Base-by-base conservation (phyloP, 2,113 vertebrate species). In the Nesogale talazaci region DNA sequence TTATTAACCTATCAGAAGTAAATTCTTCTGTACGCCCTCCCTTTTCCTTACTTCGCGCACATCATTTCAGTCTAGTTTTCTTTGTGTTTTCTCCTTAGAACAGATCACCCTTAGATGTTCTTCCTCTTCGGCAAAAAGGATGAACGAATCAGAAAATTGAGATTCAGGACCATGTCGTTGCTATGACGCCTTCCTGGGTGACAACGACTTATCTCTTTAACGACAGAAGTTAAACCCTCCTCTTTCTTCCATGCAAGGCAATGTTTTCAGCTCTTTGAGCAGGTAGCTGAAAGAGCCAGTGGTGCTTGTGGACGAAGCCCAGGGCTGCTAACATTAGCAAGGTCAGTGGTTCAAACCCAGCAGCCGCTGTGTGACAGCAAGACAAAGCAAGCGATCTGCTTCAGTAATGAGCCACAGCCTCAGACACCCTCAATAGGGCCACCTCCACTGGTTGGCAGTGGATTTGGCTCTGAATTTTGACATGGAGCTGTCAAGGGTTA, bases 81-180 rank as follows among this genome's bases (percentile, higher is more conserved):
- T 34, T 65, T 59, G 31, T 83, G 23, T 75, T 91, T 88, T 74
- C 23, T 79, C 19, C 85, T 56, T 61, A 75, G 91, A 88, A 86
- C 46, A 75, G 56, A 84, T 56, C n/a, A 59, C 61, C 16, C 59
- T 65, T 92, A 83, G 63, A 17, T 29, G 46, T 57, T 79, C 93
- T 89, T 92, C 81, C 46, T 86, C 23, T 59, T 69, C 38, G 1
- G 38, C 3, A 72, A 91, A 15, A 81, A 81, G 83, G 89, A 72
- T 4, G 65, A 57, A 61, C 56, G 36, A 22, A 79, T 38, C 42
- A 59, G 70, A 31, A 89, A 75, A 65, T 87, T 22, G 72, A 69
- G 29, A 23, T 31, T 5, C 8, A 57, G 46, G 19, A 23, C n/a
- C 1, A 23, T 0, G 0, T 23, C 19, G 42, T 11, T 82, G 83